These are phyloP conservation scores for Anolis apletophallus DNA, from an alignment of 2,797 vertebrate genomes.

Conservation along the genomic window DNA sequence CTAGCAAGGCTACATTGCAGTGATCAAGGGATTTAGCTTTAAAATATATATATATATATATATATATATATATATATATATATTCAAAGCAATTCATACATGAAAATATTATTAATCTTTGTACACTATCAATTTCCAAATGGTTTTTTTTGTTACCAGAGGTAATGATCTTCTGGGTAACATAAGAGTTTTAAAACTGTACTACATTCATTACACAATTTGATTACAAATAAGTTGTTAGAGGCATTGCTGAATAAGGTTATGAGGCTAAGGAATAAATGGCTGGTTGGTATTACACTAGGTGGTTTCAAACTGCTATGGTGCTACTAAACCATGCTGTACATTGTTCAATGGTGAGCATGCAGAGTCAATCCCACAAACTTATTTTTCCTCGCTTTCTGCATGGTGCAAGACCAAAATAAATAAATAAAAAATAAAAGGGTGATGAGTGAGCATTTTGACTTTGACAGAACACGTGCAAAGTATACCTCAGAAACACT, in stretches of 20 bases:
- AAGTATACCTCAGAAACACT: conserved; percentile 99
- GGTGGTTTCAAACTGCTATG: conserved; percentile 54
- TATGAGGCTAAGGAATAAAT: conserved; percentile 11
- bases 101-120: conserved; percentile 27
- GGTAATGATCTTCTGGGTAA: background rate
- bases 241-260: conserved; percentile 14
- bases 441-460: conserved; percentile 79
- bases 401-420: conserved; percentile 78
- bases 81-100: background rate
- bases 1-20: background rate
- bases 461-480: conserved; percentile 90
- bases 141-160: conserved; percentile 14
- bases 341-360: conserved; percentile 71
- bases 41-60: no score
- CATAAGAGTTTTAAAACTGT: background rate
- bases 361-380: conserved; percentile 72
- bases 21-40: conserved; percentile 12
- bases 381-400: conserved; percentile 70
- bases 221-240: conserved; percentile 21
- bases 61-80: no score
- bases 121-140: conserved; percentile 25
- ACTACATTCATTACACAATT: conserved; percentile 24
- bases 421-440: conserved; percentile 70
- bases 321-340: conserved; percentile 72
- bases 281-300: conserved; percentile 31